These are phyloP conservation scores for Nannospalax galili DNA, from an alignment of 2,113 vertebrate genomes.

Conservation along the genomic window DNA sequence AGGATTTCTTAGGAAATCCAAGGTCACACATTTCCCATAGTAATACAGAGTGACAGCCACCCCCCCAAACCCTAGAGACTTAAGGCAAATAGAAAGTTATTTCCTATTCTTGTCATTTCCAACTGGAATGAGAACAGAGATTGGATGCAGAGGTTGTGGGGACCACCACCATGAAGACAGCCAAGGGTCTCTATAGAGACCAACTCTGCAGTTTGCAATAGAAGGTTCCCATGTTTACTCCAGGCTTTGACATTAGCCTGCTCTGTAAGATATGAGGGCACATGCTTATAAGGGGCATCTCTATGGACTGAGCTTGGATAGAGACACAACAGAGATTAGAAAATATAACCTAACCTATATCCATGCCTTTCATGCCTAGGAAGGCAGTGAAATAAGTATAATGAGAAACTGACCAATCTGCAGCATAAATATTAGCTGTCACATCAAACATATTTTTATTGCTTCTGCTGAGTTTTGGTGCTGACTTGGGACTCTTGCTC, in stretches of 20 bases:
- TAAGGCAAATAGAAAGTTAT: not conserved
- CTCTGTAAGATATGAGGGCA: not conserved
- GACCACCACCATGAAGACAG: accelerated
- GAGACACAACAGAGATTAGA: not conserved
- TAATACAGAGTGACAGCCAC: not conserved
- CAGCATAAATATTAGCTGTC: not conserved
- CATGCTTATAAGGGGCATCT: no score
- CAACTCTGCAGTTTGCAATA: not conserved
- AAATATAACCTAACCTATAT: not conserved
- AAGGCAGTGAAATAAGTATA: not conserved
- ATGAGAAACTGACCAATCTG: not conserved
- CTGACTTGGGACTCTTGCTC: not conserved
- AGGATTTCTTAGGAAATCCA: not conserved
- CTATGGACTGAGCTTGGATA: not conserved
- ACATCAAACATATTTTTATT: not conserved
- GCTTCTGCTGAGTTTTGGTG: not conserved
- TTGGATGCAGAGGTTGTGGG: accelerated
- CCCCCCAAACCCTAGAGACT: not conserved
- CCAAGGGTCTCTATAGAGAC: not conserved
- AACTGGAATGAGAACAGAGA: accelerated
- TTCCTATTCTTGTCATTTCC: not conserved
- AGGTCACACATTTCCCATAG: not conserved
- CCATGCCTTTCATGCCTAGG: no score
- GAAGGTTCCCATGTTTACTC: not conserved
- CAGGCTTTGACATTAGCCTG: not conserved